Base-by-base conservation (phyloP, 2,113 vertebrate genomes). In the Pelvicachromis taeniatus region DNA sequence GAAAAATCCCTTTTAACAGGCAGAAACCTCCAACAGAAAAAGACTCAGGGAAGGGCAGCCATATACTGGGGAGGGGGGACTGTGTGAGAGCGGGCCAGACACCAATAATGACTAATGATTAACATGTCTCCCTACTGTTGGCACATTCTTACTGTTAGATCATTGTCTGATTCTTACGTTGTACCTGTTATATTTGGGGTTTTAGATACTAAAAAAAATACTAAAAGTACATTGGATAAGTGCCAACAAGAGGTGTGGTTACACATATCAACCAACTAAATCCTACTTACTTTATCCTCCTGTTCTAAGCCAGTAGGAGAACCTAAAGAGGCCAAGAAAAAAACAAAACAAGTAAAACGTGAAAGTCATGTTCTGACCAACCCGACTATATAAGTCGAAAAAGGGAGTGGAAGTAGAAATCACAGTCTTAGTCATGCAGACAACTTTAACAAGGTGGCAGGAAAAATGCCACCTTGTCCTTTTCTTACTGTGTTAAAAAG, bases 81-180 rank as follows among this genome's bases (percentile, higher is more conserved):
- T 55, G 53, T 23, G 53, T 55, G 53, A 23, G 53, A 54, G 53
- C 6, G 23, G 23, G 23, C 53, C 54, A 56, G 54, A 56, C 6
- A 26, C 23, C 54, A 56, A 56, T 56, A 56, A 56, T 56, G 26
- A 56, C 54, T 56, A 56, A 29, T 56, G 0, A 29, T 56, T 1
- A 11, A 33, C 17, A 61, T 33, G 29, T n/a, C 19, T 19, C 31
- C 29, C 0, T 35, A 35, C 59, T n/a, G 17, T 63, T 35, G 16
- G 5, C 31, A 63, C 31, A n/a, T 63, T 19, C 31, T 63, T 63
- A 17, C 17, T n/a, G 31, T 35, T 35, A 33, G 29, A 19, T 17
- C 14, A 61, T 17, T 0, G 29, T 3, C 9, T 4, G 9, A 35
- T 63, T 63, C 6, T 0, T n/a, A n/a, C 5, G 0, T n/a, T 63